These are phyloP conservation scores for Helicoverpa armigera DNA, from an alignment of 1,140 invertebrate species.

Conservation along the genomic window DNA sequence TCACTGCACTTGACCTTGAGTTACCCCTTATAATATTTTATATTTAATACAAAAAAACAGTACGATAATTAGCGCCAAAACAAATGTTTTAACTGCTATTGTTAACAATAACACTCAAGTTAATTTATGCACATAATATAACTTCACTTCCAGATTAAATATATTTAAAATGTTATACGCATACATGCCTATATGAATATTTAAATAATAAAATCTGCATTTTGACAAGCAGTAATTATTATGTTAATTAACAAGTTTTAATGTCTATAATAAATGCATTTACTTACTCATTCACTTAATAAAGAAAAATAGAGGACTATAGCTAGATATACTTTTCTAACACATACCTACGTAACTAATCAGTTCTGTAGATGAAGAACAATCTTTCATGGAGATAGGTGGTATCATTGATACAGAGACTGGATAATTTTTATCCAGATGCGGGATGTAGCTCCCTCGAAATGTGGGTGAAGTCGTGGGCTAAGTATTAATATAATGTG, in stretches of 20 bases:
- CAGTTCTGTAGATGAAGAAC: too few species aligned
- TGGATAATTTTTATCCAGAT: too few species aligned
- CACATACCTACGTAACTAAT: too few species aligned
- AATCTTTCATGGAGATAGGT: too few species aligned
- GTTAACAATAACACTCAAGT: constrained; percentile 14
- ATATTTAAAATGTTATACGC: background rate
- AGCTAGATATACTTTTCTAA: too few species aligned
- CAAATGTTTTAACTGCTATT: constrained; percentile 9
- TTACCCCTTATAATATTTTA: background rate
- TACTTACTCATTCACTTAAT: background rate
- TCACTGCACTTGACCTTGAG: background rate
- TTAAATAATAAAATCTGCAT: background rate
- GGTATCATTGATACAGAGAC: too few species aligned
- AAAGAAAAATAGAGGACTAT: background rate
- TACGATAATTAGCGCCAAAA: background rate
- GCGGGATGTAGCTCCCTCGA: too few species aligned
- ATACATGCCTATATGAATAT: constrained; percentile 13
- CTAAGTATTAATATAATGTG: too few species aligned
- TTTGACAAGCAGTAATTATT: constrained; percentile 18
- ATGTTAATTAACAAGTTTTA: constrained; percentile 4
- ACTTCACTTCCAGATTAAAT: constrained; percentile 30
- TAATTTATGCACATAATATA: constrained; percentile 28
- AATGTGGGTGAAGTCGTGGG: too few species aligned
- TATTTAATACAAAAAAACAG: background rate
- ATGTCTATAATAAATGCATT: background rate